Evolutionary conservation across 2,888 invertebrate species (phyloP).

Genomic region (Saturnia pavonia): DNA sequence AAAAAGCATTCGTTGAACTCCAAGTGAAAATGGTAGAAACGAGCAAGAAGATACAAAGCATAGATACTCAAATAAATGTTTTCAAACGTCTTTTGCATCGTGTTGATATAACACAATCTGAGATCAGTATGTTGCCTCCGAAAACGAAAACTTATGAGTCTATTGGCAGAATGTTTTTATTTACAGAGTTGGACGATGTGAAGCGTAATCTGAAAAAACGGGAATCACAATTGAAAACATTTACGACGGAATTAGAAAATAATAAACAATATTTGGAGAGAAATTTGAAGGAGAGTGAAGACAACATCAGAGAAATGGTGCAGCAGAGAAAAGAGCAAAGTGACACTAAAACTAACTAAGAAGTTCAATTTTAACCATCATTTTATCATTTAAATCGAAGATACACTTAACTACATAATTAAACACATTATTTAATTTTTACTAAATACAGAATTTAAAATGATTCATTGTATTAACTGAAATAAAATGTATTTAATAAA

Average conservation of each 20-base stretch:
- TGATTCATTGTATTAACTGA: too few species aligned
- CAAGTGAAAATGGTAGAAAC: constrained; percentile 92
- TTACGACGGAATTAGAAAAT: constrained; percentile 87
- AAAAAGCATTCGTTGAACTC: constrained; percentile 90
- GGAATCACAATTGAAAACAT: constrained; percentile 80
- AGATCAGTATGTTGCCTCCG: constrained; percentile 82
- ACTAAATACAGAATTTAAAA: too few species aligned
- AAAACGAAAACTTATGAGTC: constrained; percentile 89
- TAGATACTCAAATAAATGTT: constrained; percentile 89
- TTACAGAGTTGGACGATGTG: constrained; percentile 85
- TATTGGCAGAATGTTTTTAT: constrained; percentile 92
- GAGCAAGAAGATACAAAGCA: constrained; percentile 88
- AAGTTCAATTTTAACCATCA: background rate
- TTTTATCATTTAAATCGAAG: background rate
- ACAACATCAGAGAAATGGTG: constrained; percentile 92
- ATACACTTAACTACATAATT: too few species aligned
- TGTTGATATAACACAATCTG: constrained; percentile 86
- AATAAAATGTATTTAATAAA: too few species aligned
- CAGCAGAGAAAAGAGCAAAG: constrained; percentile 83
- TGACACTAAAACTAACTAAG: constrained; percentile 42
- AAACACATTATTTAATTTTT: too few species aligned
- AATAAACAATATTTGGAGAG: constrained; percentile 91
- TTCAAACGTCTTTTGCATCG: constrained; percentile 86
- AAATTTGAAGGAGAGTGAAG: constrained; percentile 91
- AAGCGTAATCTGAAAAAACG: constrained; percentile 83